Conservation (phyloP, 2,888 invertebrate genomes). For the Diplolepis rosae region DNA sequence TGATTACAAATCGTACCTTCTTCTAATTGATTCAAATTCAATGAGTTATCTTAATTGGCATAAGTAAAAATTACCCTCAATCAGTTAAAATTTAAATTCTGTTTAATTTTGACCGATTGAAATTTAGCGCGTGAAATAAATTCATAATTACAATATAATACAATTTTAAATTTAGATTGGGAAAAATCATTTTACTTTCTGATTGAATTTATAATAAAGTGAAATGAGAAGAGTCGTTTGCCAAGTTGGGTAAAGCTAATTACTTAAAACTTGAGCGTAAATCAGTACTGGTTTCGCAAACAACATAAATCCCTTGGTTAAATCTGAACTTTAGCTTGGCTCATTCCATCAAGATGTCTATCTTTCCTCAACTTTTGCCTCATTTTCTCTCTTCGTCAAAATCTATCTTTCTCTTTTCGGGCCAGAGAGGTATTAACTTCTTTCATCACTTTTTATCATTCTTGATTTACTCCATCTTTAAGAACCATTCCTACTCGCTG, state of each 20-base stretch:
- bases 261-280: slow-evolving; percentile 3
- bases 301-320: slow-evolving; percentile 10
- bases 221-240: background rate
- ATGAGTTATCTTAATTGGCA: too few relatives aligned
- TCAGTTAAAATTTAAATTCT: too few relatives aligned
- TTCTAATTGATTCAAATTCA: too few relatives aligned
- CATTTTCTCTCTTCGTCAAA: background rate
- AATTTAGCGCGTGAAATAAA: too few relatives aligned
- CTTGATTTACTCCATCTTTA: slow-evolving; percentile 32
- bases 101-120: too few relatives aligned
- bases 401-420: background rate
- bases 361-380: background rate
- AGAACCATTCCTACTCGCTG: slow-evolving; percentile 53
- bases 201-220: background rate
- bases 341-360: background rate
- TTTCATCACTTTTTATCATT: slow-evolving; percentile 2
- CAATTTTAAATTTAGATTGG: too few relatives aligned
- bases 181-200: background rate
- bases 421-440: background rate
- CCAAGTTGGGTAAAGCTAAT: slow-evolving; percentile 9
- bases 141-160: too few relatives aligned
- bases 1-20: too few relatives aligned
- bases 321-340: slow-evolving; percentile 3
- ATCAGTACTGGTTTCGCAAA: background rate
- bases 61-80: too few relatives aligned